Evolutionary conservation across 1,140 invertebrate genomes (phyloP).

Genomic region (Mycetomoellerius zeteki): DNA sequence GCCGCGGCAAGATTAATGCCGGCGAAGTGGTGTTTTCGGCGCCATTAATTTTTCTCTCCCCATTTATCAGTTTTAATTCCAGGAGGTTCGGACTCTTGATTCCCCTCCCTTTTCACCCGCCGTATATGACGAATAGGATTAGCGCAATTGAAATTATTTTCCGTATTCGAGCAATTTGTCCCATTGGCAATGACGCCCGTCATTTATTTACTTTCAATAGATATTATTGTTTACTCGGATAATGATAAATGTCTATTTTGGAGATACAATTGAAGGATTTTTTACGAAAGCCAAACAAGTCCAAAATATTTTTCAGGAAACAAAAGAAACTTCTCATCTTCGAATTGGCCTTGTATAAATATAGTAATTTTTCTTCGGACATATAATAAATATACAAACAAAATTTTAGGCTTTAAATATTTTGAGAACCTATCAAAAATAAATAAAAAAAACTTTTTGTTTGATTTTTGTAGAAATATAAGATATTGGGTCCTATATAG

Average conservation of each 20-base stretch:
- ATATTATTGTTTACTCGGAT: neutral
- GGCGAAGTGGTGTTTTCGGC: constrained; percentile 71
- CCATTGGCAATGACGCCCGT: neutral
- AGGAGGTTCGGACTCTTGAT: neutral
- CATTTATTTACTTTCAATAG: neutral
- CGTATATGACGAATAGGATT: constrained; percentile 54
- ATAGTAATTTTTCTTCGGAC: too few relatives aligned
- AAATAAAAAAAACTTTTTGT: too few relatives aligned
- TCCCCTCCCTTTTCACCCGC: too few relatives aligned
- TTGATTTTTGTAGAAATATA: too few relatives aligned
- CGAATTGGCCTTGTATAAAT: too few relatives aligned
- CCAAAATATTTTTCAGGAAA: too few relatives aligned
- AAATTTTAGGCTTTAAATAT: too few relatives aligned
- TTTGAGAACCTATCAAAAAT: too few relatives aligned
- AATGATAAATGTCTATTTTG: neutral
- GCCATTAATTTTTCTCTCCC: constrained; percentile 73
- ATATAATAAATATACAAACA: too few relatives aligned
- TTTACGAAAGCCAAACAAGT: too few relatives aligned
- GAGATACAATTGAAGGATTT: neutral
- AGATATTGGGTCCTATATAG: too few relatives aligned
- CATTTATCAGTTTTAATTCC: constrained; percentile 75
- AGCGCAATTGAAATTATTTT: constrained; percentile 51
- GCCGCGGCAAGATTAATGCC: constrained; percentile 74
- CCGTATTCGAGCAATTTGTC: constrained; percentile 32
- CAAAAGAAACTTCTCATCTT: too few relatives aligned